These are phyloP conservation scores for Heliconius cydno DNA, from an alignment of 2,888 invertebrate species.

Conservation along the genomic window DNA sequence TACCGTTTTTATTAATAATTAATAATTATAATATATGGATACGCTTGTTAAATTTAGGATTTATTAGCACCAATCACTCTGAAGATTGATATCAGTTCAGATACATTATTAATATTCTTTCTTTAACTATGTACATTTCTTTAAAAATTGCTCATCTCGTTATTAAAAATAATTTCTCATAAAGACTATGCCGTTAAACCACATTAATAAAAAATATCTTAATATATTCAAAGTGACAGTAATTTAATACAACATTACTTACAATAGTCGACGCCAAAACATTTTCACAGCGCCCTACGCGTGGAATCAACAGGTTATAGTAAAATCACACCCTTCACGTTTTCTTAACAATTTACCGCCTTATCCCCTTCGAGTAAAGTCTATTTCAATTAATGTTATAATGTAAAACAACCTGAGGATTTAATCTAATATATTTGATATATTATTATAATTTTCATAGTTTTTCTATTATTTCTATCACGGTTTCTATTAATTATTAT, in stretches of 20 bases:
- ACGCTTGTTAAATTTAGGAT: too few species aligned
- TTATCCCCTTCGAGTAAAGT: conserved; percentile 65
- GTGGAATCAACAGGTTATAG: conserved; percentile 79
- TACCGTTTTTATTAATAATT: background rate
- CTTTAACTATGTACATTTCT: background rate
- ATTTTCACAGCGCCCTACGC: conserved; percentile 67
- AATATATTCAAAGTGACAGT: background rate
- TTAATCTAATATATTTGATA: conserved; percentile 49
- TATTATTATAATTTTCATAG: conserved; percentile 11
- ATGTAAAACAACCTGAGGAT: conserved; percentile 75
- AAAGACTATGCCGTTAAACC: background rate
- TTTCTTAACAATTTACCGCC: conserved; percentile 66
- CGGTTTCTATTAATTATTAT: background rate
- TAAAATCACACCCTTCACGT: conserved; percentile 65
- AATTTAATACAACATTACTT: conserved; percentile 55
- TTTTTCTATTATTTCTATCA: background rate
- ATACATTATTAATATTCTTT: too few species aligned
- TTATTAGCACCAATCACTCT: too few species aligned
- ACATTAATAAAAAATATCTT: background rate
- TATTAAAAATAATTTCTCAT: background rate
- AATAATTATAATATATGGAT: background rate
- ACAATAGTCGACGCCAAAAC: conserved; percentile 74
- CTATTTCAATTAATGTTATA: conserved; percentile 61
- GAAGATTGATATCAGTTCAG: too few species aligned
- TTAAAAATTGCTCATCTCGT: background rate